Evolutionary conservation across 2,113 vertebrate genomes (phyloP).

Genomic region (Laterallus jamaicensis): DNA sequence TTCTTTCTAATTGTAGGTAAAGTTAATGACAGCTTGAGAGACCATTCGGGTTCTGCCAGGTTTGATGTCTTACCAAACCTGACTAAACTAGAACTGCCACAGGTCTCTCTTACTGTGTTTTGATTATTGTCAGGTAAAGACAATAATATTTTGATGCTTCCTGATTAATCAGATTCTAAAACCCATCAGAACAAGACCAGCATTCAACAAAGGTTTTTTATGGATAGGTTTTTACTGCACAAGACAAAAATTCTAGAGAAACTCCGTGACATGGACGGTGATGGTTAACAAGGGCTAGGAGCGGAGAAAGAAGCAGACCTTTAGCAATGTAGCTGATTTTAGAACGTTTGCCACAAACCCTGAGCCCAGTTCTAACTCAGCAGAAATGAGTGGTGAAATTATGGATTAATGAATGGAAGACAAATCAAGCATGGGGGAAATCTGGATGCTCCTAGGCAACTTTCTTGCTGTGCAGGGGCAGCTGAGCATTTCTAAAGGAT

Average conservation of each 20-base stretch:
- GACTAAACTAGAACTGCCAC: background rate
- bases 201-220: background rate
- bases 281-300: background rate
- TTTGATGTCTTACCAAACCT: background rate
- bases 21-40: background rate
- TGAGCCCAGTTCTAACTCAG: background rate
- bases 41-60: background rate
- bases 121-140: background rate
- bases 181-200: background rate
- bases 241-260: background rate
- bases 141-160: background rate
- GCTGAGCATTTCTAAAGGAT: background rate
- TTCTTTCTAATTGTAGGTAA: background rate
- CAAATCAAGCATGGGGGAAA: background rate
- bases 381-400: conserved; percentile 37
- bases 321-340: background rate
- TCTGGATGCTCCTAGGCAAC: background rate
- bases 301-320: background rate
- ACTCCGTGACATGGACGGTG: background rate
- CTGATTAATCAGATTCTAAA: background rate
- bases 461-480: background rate
- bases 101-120: background rate
- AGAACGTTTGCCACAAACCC: background rate
- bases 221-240: background rate
- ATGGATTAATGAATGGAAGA: conserved; percentile 3